These are phyloP conservation scores for Scelioninae gen. 2 DNA, from an alignment of 2,888 invertebrate species.

Conservation along the genomic window DNA sequence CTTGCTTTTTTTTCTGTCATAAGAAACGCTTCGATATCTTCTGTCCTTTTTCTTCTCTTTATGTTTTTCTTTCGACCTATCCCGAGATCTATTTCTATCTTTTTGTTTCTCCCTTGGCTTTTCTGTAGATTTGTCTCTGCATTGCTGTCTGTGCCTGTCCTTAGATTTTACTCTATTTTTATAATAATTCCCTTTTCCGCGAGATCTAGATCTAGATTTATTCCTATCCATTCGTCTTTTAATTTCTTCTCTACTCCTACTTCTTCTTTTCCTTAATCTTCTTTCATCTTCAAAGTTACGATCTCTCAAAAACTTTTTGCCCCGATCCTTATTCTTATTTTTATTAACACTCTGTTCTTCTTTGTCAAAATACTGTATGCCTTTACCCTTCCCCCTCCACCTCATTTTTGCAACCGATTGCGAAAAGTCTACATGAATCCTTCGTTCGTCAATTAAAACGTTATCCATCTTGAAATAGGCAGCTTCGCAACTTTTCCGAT, in stretches of 20 bases:
- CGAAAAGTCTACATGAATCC: conserved; percentile 99
- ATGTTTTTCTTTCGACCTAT: conserved; percentile 29
- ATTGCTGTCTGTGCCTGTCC: conserved; percentile 35
- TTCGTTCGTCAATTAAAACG: conserved; percentile 97
- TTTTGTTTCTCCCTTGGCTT: conserved; percentile 7
- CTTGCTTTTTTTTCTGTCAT: conserved; percentile 28
- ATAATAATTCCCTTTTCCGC: conserved; percentile 30
- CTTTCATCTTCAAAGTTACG: conserved; percentile 52
- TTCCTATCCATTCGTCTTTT: conserved; percentile 6
- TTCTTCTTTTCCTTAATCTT: conserved; percentile 43
- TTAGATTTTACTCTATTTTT: conserved; percentile 26
- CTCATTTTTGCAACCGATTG: conserved; percentile 97
- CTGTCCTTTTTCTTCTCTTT: conserved; percentile 41
- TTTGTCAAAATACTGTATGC: conserved; percentile 76
- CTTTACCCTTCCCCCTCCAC: conserved; percentile 92
- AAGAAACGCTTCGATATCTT: conserved; percentile 33
- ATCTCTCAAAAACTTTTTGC: conserved; percentile 55
- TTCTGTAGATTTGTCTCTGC: conserved; percentile 14
- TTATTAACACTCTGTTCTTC: conserved; percentile 45
- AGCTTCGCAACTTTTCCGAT: conserved; percentile 94
- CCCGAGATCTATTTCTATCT: conserved; percentile 33
- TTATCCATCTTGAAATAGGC: conserved; percentile 98
- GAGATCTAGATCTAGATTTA: conserved; percentile 36
- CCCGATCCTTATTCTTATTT: conserved; percentile 23
- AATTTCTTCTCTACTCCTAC: conserved; percentile 50